Conservation (phyloP, 2,888 invertebrate genomes). For the Stramonita haemastoma region DNA sequence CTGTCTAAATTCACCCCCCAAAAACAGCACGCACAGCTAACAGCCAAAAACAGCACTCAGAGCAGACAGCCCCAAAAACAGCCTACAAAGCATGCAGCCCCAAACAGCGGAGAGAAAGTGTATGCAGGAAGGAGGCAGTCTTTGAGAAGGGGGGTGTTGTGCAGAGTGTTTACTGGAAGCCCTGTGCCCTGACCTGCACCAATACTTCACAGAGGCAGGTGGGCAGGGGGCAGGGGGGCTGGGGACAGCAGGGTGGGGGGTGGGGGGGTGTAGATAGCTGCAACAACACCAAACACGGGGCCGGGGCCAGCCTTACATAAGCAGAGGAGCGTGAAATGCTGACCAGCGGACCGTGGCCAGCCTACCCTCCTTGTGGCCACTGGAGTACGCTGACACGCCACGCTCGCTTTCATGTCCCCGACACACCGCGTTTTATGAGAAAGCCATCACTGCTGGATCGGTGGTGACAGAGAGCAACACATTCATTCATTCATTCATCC, state of each 20-base stretch:
- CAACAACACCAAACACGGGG: conserved; percentile 17
- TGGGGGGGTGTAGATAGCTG: background rate
- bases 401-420: conserved; percentile 5
- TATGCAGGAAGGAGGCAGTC: too few relatives aligned
- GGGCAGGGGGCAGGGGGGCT: background rate
- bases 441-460: conserved; percentile 5
- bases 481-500: background rate
- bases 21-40: too few relatives aligned
- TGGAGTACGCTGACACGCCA: background rate
- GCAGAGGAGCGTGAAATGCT: background rate
- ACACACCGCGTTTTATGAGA: background rate
- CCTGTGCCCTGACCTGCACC: background rate
- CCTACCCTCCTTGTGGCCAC: background rate
- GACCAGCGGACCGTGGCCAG: conserved; percentile 7
- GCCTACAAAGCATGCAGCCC: too few relatives aligned
- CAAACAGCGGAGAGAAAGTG: too few relatives aligned
- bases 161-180: too few relatives aligned
- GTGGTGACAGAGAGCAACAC: background rate
- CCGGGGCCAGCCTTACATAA: background rate
- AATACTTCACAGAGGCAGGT: background rate
- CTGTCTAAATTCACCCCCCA: too few relatives aligned
- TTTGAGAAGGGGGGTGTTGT: too few relatives aligned
- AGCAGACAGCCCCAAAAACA: too few relatives aligned
- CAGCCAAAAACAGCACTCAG: too few relatives aligned
- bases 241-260: background rate